Base-by-base conservation (phyloP, 2,888 invertebrate species). In the Thecophora atra region DNA sequence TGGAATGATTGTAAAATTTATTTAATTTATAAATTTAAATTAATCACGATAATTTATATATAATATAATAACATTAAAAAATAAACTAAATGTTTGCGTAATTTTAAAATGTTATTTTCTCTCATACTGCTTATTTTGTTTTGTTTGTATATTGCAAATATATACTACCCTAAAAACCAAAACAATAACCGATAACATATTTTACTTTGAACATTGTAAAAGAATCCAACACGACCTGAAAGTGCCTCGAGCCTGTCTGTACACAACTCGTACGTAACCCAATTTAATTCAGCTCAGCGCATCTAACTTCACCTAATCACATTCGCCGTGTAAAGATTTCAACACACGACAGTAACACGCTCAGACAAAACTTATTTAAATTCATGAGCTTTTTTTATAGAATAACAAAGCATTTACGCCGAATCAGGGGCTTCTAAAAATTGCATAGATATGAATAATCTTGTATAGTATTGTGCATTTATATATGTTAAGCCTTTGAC, bases 161-260 rank as follows among this genome's bases (percentile, higher is more conserved):
- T 13, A 58, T 28, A 58, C n/a, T 58, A 26, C 51, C 51, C 17
- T 15, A 19, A 19, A 51, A 51, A 4, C 19, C 6, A 17, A 51
- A 51, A 17, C 6, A 51, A 51, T 11, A 19, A 17, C 11, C 51
- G 17, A 19, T 17, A 56, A 56, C 3, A 56, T 0, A 56, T 1
- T 15, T 5, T 56, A 3, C 21, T 21, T 1, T 24, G 56, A 19
- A 24, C 65, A 28, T 65, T 52, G 19, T 28, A 30, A 47, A 52
- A 51, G 47, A 65, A 52, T 51, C 6, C 65, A 65, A 51, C 28
- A 65, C 28, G 28, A 65, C 65, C 51, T 65, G 65, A 52, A 65
- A 65, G 30, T 19, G 51, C 28, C 47, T 47, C 65, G 51, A 13
- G 7, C 21, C 47, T 15, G 15, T 8, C 15, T 17, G 15, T 47